These are phyloP conservation scores for Platorchestia sp. DNA, from an alignment of 1,140 invertebrate genomes.

Conservation along the genomic window DNA sequence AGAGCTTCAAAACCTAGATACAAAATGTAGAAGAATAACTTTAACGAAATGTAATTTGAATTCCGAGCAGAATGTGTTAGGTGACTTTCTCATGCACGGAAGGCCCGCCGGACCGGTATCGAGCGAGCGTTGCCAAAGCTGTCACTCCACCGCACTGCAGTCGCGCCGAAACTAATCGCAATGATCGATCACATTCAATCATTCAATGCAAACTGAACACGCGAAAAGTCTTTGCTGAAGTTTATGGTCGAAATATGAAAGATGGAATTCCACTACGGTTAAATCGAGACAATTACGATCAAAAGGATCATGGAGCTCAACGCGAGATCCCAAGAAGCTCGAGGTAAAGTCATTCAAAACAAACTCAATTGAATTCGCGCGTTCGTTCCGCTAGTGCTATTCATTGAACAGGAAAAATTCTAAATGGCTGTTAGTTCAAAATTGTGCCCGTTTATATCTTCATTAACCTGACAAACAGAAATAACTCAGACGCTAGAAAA, in stretches of 20 bases:
- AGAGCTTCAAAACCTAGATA: too few relatives aligned
- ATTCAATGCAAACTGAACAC: neutral
- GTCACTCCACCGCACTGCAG: neutral
- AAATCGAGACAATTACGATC: constrained; percentile 34
- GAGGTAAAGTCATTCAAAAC: neutral
- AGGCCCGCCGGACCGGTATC: too few relatives aligned
- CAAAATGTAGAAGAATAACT: too few relatives aligned
- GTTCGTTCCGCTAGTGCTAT: neutral
- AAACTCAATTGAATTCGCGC: neutral
- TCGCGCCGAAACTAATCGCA: constrained; percentile 1
- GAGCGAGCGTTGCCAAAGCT: too few relatives aligned
- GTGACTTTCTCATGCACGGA: too few relatives aligned
- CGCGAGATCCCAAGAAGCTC: neutral
- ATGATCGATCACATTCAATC: constrained; percentile 23
- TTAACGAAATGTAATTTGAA: too few relatives aligned
- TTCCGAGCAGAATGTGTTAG: too few relatives aligned
- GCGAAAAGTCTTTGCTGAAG: constrained; percentile 22
- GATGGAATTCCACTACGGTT: constrained; percentile 44
- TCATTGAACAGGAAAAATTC: neutral
- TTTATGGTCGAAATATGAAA: constrained; percentile 28
- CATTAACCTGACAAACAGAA: neutral
- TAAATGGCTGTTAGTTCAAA: neutral
- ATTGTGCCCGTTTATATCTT: neutral
- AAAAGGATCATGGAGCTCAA: neutral
- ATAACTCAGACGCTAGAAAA: neutral